Evolutionary conservation across 2,888 invertebrate genomes (phyloP).

Genomic region (Lasioglossum calceatum): DNA sequence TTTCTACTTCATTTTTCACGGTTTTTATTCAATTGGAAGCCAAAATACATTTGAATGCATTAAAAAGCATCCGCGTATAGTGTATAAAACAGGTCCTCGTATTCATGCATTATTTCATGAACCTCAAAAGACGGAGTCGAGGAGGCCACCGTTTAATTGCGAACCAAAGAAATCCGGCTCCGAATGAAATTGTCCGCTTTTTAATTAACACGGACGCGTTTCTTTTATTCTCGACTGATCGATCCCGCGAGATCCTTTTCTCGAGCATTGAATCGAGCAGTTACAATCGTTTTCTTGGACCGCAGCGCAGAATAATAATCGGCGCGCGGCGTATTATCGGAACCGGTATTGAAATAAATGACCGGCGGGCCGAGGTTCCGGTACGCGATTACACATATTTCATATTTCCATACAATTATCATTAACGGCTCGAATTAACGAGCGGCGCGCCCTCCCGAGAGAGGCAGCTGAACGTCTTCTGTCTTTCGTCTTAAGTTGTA

Average conservation of each 20-base stretch:
- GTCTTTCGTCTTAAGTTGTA: constrained; percentile 58
- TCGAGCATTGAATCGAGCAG: background rate
- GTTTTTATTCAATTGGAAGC: background rate
- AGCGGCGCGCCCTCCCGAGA: constrained; percentile 56
- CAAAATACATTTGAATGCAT: background rate
- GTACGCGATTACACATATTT: constrained; percentile 58
- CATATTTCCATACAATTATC: constrained; percentile 75
- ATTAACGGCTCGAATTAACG: constrained; percentile 70
- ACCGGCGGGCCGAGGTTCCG: constrained; percentile 28
- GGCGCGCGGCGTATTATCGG: constrained; percentile 51
- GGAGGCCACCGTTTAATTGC: background rate
- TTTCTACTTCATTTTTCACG: background rate
- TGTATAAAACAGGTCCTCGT: background rate
- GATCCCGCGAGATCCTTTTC: background rate
- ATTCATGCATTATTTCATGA: background rate
- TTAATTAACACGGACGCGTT: background rate
- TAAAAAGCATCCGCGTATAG: background rate
- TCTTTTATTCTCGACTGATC: background rate
- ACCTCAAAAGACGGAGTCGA: background rate
- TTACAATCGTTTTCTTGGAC: background rate
- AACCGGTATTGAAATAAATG: constrained; percentile 73
- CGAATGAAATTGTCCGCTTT: background rate
- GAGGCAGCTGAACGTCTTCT: constrained; percentile 29
- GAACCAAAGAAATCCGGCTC: background rate
- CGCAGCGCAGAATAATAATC: constrained; percentile 52